Conservation (phyloP, 2,888 invertebrate species). For the Drosophila vallismaia region DNA sequence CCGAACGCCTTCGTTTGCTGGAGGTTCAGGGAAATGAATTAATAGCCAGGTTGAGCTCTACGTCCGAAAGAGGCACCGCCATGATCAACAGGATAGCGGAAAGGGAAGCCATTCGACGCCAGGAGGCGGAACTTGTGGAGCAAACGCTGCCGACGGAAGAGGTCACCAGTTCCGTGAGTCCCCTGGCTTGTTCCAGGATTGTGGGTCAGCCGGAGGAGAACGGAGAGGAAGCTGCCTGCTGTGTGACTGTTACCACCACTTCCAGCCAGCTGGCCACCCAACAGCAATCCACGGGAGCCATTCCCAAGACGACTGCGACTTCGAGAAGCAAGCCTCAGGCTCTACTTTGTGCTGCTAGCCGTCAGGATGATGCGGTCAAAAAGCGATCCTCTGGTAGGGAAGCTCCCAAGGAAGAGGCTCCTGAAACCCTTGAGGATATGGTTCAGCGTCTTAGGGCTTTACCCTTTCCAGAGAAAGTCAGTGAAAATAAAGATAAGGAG, state of each 20-base stretch:
- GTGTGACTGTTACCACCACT: slow-evolving; percentile 76
- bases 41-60: slow-evolving; percentile 84
- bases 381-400: slow-evolving; percentile 43
- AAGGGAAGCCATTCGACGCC: slow-evolving; percentile 72
- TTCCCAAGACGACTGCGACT: slow-evolving; percentile 46
- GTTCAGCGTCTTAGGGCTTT: slow-evolving; percentile 76
- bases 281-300: slow-evolving; percentile 61
- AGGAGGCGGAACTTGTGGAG: slow-evolving; percentile 60
- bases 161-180: slow-evolving; percentile 52
- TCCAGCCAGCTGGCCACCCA: slow-evolving; percentile 74
- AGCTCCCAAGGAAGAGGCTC: slow-evolving; percentile 12
- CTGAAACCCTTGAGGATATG: slow-evolving; percentile 78
- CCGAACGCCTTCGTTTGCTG: slow-evolving; percentile 84
- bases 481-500: neutral
- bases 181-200: slow-evolving; percentile 72
- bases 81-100: slow-evolving; percentile 81
- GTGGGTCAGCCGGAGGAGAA: slow-evolving; percentile 59
- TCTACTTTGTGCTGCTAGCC: slow-evolving; percentile 72
- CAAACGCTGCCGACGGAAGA: slow-evolving; percentile 48
- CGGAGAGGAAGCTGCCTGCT: slow-evolving; percentile 46
- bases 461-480: slow-evolving; percentile 66
- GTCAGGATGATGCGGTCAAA: slow-evolving; percentile 55
- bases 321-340: slow-evolving; percentile 55
- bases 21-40: slow-evolving; percentile 92
- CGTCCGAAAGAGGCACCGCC: slow-evolving; percentile 78